Conservation (phyloP, 2,888 invertebrate genomes). For the Tenthredo amoena region DNA sequence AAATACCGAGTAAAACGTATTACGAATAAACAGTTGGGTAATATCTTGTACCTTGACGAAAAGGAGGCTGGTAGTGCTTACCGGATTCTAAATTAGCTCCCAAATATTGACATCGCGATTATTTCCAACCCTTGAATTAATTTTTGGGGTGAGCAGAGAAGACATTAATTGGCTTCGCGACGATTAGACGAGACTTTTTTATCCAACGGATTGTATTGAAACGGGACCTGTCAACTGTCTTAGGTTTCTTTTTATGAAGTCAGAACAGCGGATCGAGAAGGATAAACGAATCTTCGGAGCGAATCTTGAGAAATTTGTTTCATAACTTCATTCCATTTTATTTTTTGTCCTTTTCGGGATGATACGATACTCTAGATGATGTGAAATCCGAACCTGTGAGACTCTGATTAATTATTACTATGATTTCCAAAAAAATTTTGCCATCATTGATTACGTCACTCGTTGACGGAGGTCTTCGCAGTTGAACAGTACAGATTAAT, state of each 20-base stretch:
- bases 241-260: background rate
- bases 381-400: background rate
- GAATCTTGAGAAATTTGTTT: background rate
- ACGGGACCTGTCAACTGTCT: background rate
- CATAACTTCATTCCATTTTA: background rate
- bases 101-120: background rate
- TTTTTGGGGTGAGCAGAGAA: background rate
- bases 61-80: background rate
- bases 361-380: background rate
- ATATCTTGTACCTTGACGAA: background rate
- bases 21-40: background rate
- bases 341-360: background rate
- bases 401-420: background rate
- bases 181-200: background rate
- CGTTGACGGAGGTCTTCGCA: background rate
- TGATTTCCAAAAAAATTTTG: background rate
- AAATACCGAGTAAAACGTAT: background rate
- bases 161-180: background rate
- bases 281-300: constrained; percentile 14
- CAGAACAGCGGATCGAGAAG: background rate
- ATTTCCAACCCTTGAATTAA: background rate
- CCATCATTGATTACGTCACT: background rate
- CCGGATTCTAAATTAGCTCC: background rate
- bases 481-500: background rate
- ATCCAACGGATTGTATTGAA: background rate